These are phyloP conservation scores for Leptopilina myrica DNA, from an alignment of 2,888 invertebrate genomes.

Conservation along the genomic window DNA sequence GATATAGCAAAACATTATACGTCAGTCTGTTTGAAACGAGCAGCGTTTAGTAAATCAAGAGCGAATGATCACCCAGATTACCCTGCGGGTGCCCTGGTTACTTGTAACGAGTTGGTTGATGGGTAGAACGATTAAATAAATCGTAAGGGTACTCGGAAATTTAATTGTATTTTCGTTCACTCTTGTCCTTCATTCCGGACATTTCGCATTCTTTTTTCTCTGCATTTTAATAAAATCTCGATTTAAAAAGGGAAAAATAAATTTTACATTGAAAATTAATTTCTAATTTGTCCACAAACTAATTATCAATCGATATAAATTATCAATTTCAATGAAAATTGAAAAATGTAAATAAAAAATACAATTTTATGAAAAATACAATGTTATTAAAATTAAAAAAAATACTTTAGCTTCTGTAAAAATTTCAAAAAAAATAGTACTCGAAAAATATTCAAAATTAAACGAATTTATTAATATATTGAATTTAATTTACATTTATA, in stretches of 20 bases:
- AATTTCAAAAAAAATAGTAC: no score
- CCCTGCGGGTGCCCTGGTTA: slow-evolving; percentile 58
- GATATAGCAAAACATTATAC: slow-evolving; percentile 53
- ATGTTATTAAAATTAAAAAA: no score
- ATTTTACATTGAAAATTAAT: background rate
- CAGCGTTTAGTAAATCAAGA: slow-evolving; percentile 58
- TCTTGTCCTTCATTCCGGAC: slow-evolving; percentile 11
- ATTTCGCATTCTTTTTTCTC: background rate
- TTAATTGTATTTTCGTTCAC: slow-evolving; percentile 35
- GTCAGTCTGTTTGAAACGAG: slow-evolving; percentile 49
- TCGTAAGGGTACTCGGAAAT: slow-evolving; percentile 35
- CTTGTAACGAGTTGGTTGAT: slow-evolving; percentile 55
- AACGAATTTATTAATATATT: no score
- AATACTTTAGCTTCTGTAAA: no score
- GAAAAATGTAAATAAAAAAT: background rate
- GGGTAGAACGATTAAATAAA: slow-evolving; percentile 59
- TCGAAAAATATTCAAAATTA: no score
- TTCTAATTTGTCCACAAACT: background rate
- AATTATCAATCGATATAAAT: background rate
- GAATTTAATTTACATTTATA: no score
- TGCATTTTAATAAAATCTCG: background rate
- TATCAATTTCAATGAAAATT: background rate
- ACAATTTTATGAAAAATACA: no score
- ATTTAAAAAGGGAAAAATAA: background rate
- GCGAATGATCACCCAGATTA: slow-evolving; percentile 56